A percentile compares a stretch with the other conserved stretches of the same genome.
Evolutionary conservation across 2,113 vertebrate genomes (phyloP).

Genomic region (Tachycineta bicolor): DNA sequence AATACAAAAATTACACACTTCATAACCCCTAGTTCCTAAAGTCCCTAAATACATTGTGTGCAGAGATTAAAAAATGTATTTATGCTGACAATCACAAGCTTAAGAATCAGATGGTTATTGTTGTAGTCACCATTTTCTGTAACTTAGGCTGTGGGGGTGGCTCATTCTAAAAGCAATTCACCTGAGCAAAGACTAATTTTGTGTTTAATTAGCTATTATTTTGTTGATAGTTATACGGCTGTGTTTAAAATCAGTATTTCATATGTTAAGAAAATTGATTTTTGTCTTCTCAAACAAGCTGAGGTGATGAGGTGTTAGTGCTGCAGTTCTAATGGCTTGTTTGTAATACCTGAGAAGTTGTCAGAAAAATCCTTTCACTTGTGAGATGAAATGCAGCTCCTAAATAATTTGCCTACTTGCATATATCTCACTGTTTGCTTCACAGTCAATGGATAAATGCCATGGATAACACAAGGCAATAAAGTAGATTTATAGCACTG

Average conservation of each 20-base stretch:
- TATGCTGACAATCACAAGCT: not conserved
- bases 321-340: not conserved
- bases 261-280: not conserved
- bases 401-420: not conserved
- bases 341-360: not conserved
- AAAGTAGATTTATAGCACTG: constrained; percentile 28
- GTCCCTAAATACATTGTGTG: not conserved
- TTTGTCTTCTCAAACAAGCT: not conserved
- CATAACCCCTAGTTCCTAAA: not conserved
- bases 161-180: not conserved
- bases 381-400: not conserved
- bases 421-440: not conserved
- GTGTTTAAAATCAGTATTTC: not conserved
- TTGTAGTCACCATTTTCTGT: not conserved
- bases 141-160: not conserved
- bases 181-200: not conserved
- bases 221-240: not conserved
- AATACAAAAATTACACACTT: not conserved
- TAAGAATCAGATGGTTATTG: not conserved
- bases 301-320: not conserved
- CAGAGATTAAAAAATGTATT: not conserved
- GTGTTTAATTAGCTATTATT: not conserved
- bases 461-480: not conserved
- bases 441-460: constrained; percentile 23
- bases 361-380: constrained; percentile 25